Percentiles rank a stretch among this genome's conserved stretches.
Conservation (phyloP, 30 jellyfish, hydroid and myxozoan species). For the Catostylus mosaicus region DNA sequence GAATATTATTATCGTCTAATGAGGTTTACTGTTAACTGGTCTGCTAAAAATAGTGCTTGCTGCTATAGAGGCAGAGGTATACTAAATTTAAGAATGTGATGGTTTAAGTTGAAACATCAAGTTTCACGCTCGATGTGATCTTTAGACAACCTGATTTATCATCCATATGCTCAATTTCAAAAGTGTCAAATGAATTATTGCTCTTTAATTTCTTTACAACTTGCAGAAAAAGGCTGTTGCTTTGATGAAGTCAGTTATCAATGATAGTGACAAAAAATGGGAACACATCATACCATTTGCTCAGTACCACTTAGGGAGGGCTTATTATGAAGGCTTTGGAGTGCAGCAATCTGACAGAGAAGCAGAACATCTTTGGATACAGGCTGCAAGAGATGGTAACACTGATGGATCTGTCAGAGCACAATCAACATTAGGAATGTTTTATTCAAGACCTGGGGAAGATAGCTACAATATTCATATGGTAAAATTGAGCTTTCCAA, state of each 20-base stretch:
- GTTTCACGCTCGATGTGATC: too few relatives aligned
- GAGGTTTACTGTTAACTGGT: too few relatives aligned
- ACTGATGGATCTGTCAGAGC: constrained; percentile 94
- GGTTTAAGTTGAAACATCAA: too few relatives aligned
- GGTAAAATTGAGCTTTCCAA: too few relatives aligned
- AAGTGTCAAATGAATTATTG: too few relatives aligned
- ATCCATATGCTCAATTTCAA: too few relatives aligned
- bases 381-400: constrained; percentile 89
- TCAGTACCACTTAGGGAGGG: constrained; percentile 85
- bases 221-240: constrained; percentile 71
- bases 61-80: too few relatives aligned
- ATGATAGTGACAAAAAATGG: constrained; percentile 36
- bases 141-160: too few relatives aligned
- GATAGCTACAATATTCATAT: constrained; percentile 66
- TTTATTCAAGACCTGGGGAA: constrained; percentile 92
- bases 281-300: constrained; percentile 73
- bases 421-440: constrained; percentile 89
- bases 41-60: too few relatives aligned
- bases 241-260: constrained; percentile 60
- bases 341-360: constrained; percentile 77
- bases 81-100: too few relatives aligned
- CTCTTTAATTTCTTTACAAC: neutral
- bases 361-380: constrained; percentile 92
- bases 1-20: too few relatives aligned
- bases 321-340: constrained; percentile 93